These are phyloP conservation scores for Rotaria macrura DNA, from an alignment of 2,888 invertebrate genomes.

Conservation along the genomic window DNA sequence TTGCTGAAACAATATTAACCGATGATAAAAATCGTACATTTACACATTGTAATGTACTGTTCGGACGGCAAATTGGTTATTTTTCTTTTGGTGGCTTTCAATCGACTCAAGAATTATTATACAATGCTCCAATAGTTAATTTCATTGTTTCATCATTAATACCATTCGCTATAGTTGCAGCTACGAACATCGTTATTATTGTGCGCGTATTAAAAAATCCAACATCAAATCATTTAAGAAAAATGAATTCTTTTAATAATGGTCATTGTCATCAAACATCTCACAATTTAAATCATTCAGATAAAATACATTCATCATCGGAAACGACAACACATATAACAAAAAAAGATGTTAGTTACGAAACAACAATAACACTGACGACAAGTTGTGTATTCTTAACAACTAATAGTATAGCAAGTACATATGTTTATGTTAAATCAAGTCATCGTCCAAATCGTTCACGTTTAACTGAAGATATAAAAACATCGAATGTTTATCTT, in stretches of 20 bases:
- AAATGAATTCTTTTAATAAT: background rate
- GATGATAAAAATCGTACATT: background rate
- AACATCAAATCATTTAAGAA: background rate
- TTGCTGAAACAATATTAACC: background rate
- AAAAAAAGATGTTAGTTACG: conserved; percentile 20
- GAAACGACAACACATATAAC: background rate
- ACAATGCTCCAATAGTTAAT: conserved; percentile 12
- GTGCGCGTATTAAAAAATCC: background rate
- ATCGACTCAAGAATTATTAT: background rate
- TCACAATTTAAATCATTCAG: background rate
- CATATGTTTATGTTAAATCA: background rate
- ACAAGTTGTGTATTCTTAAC: conserved; percentile 19
- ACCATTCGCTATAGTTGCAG: background rate
- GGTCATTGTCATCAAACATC: background rate
- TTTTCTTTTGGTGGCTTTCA: background rate
- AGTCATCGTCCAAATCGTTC: background rate
- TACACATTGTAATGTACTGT: conserved; percentile 1
- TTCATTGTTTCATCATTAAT: conserved; percentile 16
- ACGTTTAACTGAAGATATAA: background rate
- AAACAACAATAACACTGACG: conserved; percentile 17
- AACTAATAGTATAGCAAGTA: conserved; percentile 18
- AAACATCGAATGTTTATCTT: background rate
- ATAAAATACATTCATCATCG: background rate
- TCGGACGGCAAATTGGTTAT: conserved; percentile 5
- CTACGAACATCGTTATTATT: conserved; percentile 1